Evolutionary conservation across 2,113 vertebrate species (phyloP), one percentile per base, ranked within the genome.

Genomic region (Phyllostomus discolor): DNA sequence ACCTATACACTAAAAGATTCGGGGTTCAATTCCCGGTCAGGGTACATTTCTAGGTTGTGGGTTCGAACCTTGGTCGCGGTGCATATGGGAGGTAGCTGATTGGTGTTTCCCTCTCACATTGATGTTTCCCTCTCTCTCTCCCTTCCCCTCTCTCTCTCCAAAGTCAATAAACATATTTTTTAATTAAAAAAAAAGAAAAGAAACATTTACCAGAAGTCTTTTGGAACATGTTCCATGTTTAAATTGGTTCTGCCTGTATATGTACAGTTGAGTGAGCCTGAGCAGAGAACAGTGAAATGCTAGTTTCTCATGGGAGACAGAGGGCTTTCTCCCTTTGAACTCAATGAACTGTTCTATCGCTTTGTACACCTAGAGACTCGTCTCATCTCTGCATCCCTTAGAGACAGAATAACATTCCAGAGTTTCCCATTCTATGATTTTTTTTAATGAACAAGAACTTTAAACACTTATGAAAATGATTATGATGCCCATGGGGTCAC

Each of bases 391-490:
- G 38, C 52, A 8, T 78, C 69, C 85, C 72, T 82, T 78, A 83
- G 75, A 79, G 19, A 43, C 52, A 52, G 48, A 78, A 52, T 62
- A 62, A 20, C 91, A 59, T 52, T 46, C 35, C 26, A 69, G 66
- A 73, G 4, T 24, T 93, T 90, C 79, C 54, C 7, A 31, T 2
- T 1, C 48, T 69, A 50, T 10, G 22, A 50, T 12, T 83, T 85
- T 26, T 43, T 76, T 89, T 87, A 28, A 73, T 69, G 20, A 95
- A 19, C 24, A 26, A 50, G 83, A 82, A 46, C 41, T 87, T 90
- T 62, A 95, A 88, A 59, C 76, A 67, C 38, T 82, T 94, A 14
- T 7, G 54, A 94, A 82, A 92, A 85, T 48, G 31, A 46, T 62
- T 59, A 66, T 43, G n/a, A 69, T 67, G 35, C 33, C 75, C 48